A percentile compares a stretch with the other conserved stretches of the same genome.
Conservation (phyloP, 2,113 vertebrate species). For the Lepus americanus region DNA sequence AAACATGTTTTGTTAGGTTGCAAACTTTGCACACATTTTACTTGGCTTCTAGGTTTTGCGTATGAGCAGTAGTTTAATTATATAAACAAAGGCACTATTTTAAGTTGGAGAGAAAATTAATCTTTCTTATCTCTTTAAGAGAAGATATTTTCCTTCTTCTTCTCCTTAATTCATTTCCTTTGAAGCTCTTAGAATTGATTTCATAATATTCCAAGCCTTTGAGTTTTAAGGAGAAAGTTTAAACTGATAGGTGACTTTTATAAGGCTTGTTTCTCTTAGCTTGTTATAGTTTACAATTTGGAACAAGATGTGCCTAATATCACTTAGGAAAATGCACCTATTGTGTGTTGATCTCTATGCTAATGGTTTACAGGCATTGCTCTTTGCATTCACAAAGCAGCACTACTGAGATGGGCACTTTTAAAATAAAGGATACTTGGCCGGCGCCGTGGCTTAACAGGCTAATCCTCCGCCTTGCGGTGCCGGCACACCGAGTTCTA, state of each 20-base stretch:
- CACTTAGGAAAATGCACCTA: background rate
- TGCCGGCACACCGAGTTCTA: too few species aligned
- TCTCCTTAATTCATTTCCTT: conserved; percentile 3
- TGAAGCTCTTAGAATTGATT: conserved; percentile 42
- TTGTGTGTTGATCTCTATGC: background rate
- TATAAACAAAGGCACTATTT: conserved; percentile 59
- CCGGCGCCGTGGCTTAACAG: too few species aligned
- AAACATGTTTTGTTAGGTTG: conserved; percentile 48
- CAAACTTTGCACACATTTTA: background rate
- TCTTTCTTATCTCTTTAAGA: conserved; percentile 56
- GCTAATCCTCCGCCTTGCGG: too few species aligned
- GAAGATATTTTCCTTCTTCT: conserved; percentile 1
- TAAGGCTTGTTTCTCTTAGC: background rate
- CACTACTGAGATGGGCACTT: background rate
- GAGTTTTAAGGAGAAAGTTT: background rate
- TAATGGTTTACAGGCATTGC: background rate
- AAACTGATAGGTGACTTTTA: background rate
- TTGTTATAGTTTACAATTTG: background rate
- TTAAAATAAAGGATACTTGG: too few species aligned
- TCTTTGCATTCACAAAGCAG: background rate
- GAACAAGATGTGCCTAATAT: background rate
- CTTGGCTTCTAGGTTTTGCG: conserved; percentile 24
- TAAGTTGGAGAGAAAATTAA: conserved; percentile 60
- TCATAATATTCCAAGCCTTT: background rate
- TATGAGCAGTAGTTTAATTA: conserved; percentile 60